Conservation (phyloP, 2,888 invertebrate genomes). For the Caenorhabditis imperialis region DNA sequence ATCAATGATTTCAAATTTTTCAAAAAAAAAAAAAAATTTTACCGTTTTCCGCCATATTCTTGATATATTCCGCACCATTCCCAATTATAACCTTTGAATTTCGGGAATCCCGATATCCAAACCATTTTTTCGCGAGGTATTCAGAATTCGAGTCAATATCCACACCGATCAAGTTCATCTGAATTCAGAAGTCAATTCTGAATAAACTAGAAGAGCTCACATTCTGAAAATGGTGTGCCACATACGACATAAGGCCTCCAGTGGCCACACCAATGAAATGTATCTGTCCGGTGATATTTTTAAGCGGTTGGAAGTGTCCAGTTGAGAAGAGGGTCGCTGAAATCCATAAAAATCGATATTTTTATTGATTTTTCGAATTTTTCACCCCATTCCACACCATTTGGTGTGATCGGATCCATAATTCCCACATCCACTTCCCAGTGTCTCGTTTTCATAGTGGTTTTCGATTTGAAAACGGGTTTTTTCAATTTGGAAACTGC, state of each 20-base stretch:
- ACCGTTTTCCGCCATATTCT: constrained; percentile 18
- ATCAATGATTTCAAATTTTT: too few species aligned
- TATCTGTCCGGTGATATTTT: constrained; percentile 5
- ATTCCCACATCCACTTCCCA: constrained; percentile 29
- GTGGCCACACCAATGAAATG: constrained; percentile 27
- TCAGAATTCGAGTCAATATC: constrained; percentile 33
- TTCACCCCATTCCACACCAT: constrained; percentile 22
- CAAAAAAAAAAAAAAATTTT: too few species aligned
- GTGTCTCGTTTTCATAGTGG: constrained; percentile 9
- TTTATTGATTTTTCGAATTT: constrained; percentile 1
- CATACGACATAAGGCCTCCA: constrained; percentile 25
- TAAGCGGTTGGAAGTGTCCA: constrained; percentile 13
- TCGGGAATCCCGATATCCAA: constrained; percentile 11
- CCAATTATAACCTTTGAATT: constrained; percentile 18
- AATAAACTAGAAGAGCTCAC: background rate
- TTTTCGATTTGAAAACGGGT: constrained; percentile 17
- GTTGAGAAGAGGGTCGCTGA: constrained; percentile 15
- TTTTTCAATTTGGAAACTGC: constrained; percentile 20
- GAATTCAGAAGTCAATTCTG: constrained; percentile 2
- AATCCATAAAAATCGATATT: too few species aligned
- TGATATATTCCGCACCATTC: constrained; percentile 26
- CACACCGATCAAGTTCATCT: constrained; percentile 25
- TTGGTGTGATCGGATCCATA: constrained; percentile 23
- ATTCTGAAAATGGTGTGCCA: constrained; percentile 18
- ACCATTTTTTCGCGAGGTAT: constrained; percentile 39